A percentile compares a stretch with the other conserved stretches of the same genome.
These are phyloP conservation scores for Gnathonemus echidnorhynchus DNA, from an alignment of 2,113 vertebrate species.

Conservation along the genomic window DNA sequence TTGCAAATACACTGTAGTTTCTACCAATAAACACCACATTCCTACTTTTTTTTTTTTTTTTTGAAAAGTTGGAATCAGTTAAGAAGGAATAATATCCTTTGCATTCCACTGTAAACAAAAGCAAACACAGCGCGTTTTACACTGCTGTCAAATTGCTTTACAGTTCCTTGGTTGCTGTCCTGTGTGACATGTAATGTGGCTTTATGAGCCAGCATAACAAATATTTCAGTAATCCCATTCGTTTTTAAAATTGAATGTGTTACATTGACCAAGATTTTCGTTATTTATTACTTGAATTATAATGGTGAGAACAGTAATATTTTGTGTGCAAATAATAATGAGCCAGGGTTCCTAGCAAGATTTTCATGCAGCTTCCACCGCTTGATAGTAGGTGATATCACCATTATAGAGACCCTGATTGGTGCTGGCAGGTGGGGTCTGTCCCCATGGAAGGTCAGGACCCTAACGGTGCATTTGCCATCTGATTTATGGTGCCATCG, in stretches of 20 bases:
- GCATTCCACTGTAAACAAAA: neutral
- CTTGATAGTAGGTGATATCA: neutral
- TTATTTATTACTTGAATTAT: neutral
- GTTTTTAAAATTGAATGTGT: neutral
- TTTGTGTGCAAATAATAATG: neutral
- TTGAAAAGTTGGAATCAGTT: neutral
- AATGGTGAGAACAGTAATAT: neutral
- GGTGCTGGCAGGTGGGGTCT: neutral
- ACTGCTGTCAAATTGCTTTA: slow-evolving; percentile 31
- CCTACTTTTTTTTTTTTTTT: neutral
- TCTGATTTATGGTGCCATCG: neutral
- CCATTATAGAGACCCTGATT: neutral
- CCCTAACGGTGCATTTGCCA: neutral
- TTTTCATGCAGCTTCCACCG: neutral
- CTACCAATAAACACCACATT: slow-evolving; percentile 17
- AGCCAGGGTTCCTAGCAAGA: neutral
- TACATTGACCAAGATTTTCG: neutral
- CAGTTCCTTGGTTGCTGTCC: slow-evolving; percentile 36
- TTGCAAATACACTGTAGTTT: slow-evolving; percentile 3
- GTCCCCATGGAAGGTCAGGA: neutral
- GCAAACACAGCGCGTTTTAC: slow-evolving; percentile 14
- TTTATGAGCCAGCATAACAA: slow-evolving; percentile 37
- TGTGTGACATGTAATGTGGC: slow-evolving; percentile 51
- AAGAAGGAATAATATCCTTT: slow-evolving; percentile 12
- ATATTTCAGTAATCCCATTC: neutral